phyloP scores from a whole-genome alignment of 2,888 invertebrate species.

The Nomada goodeniana region DNA sequence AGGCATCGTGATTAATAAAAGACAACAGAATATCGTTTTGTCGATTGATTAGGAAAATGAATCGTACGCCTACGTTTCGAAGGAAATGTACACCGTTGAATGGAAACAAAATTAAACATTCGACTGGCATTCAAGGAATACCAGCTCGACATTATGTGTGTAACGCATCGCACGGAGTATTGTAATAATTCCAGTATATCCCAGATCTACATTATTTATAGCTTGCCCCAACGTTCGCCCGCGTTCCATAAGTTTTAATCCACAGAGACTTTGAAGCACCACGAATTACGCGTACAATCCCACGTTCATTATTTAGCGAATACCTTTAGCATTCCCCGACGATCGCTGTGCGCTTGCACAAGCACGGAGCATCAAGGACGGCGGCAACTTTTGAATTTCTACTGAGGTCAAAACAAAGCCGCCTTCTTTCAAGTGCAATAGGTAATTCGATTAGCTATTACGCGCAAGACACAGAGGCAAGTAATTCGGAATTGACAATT shows the following conservation, averaged over 20 bases:
- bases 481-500: background rate
- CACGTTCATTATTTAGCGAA: conserved; percentile 41
- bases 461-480: background rate
- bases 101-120: no score
- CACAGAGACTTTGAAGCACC: background rate
- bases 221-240: background rate
- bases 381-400: background rate
- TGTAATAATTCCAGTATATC: background rate
- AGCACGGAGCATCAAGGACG: background rate
- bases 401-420: conserved; percentile 23
- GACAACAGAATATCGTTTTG: no score
- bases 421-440: conserved; percentile 3
- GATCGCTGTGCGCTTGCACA: background rate
- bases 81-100: no score
- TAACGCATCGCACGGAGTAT: background rate
- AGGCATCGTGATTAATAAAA: no score
- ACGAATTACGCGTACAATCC: background rate
- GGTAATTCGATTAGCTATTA: background rate
- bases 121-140: background rate
- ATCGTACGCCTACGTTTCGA: no score
- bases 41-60: no score
- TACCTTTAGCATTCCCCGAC: conserved; percentile 27
- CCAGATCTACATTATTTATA: background rate
- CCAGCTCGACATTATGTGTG: background rate
- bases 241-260: background rate